Conservation (phyloP, 1,140 invertebrate genomes). For the Leptonema lineaticorne region DNA sequence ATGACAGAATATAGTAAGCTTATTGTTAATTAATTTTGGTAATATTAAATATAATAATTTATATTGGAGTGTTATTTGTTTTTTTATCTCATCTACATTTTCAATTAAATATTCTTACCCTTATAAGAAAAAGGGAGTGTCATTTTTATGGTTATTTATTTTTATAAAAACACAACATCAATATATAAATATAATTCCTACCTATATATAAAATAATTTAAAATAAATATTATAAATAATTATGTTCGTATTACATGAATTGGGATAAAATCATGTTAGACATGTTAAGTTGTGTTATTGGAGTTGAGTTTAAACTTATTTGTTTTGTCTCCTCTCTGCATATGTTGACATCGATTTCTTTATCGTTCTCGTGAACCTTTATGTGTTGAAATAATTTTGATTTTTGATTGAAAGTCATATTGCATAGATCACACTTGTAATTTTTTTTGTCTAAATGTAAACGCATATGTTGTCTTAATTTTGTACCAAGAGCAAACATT, state of each 20-base stretch:
- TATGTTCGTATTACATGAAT: not conserved
- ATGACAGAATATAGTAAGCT: constrained; percentile 26
- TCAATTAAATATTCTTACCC: too few species aligned
- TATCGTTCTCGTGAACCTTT: constrained; percentile 21
- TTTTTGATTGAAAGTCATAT: constrained; percentile 23
- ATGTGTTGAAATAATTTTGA: constrained; percentile 34
- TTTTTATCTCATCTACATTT: too few species aligned
- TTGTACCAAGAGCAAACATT: constrained; percentile 35
- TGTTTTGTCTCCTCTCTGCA: not conserved
- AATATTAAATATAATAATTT: too few species aligned
- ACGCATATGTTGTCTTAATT: constrained; percentile 36
- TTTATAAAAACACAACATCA: too few species aligned
- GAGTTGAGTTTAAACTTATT: not conserved
- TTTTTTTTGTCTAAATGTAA: constrained; percentile 30
- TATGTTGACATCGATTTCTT: constrained; percentile 17
- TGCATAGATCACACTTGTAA: constrained; percentile 27
- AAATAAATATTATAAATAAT: not conserved
- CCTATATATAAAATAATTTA: constrained; percentile 3
- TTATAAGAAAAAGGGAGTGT: too few species aligned
- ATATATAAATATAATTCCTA: too few species aligned
- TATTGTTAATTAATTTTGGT: too few species aligned
- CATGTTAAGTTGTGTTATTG: constrained; percentile 22
- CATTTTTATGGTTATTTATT: too few species aligned
- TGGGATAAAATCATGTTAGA: constrained; percentile 9
- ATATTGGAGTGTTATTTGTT: not conserved